Evolutionary conservation across 2,797 vertebrate species (phyloP).

Genomic region (Acanthurus leucopareius): DNA sequence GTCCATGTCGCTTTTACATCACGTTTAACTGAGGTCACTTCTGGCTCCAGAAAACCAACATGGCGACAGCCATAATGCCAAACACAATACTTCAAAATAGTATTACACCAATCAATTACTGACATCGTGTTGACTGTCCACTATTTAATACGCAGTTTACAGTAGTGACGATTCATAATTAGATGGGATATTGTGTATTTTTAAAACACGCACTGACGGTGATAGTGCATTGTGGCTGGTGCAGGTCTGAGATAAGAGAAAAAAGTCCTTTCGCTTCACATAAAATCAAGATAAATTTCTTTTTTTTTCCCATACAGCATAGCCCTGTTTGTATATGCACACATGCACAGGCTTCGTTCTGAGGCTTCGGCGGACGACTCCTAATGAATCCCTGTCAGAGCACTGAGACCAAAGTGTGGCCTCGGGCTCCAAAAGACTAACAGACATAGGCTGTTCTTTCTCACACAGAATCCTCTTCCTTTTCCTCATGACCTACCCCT

Average conservation of each 20-base stretch:
- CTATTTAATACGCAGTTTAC: no score
- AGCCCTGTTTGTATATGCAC: not conserved
- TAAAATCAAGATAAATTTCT: not conserved
- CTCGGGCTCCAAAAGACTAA: slow-evolving; percentile 39
- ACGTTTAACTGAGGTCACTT: no score
- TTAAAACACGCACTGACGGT: not conserved
- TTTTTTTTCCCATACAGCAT: not conserved
- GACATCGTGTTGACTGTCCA: no score
- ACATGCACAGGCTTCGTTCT: not conserved
- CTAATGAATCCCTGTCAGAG: slow-evolving; percentile 51
- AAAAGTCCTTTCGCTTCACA: not conserved
- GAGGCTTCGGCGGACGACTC: slow-evolving; percentile 26
- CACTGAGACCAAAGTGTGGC: slow-evolving; percentile 46
- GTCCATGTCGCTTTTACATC: no score
- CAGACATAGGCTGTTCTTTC: slow-evolving; percentile 45
- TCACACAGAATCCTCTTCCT: slow-evolving; percentile 37
- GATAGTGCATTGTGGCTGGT: no score
- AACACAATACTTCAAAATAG: no score
- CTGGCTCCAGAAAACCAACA: no score
- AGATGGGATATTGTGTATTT: not conserved
- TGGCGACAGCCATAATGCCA: no score
- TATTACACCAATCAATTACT: no score
- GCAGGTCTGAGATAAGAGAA: no score
- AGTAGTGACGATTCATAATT: not conserved
- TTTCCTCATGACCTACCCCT: slow-evolving; percentile 26